Evolutionary conservation across 2,888 invertebrate species (phyloP).

Genomic region (Sphinx pinastri): DNA sequence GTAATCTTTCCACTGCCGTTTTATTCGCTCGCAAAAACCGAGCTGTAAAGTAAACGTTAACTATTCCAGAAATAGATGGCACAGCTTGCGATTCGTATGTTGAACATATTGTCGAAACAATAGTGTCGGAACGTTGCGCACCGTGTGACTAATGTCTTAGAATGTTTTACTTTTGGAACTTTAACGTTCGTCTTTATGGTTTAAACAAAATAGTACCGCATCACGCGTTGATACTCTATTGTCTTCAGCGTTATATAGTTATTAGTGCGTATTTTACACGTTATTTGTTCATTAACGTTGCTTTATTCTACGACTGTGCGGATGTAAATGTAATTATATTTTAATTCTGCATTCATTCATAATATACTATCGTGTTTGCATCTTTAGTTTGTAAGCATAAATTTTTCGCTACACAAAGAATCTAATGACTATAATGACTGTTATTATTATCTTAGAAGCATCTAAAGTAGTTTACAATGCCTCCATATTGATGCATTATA

Average conservation of each 20-base stretch:
- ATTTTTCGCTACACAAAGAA: neutral
- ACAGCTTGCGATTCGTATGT: constrained; percentile 68
- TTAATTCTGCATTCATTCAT: neutral
- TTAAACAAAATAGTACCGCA: constrained; percentile 51
- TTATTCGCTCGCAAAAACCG: constrained; percentile 67
- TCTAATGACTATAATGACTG: neutral
- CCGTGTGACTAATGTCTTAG: constrained; percentile 68
- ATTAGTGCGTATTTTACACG: constrained; percentile 41
- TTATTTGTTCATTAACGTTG: constrained; percentile 30
- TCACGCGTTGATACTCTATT: constrained; percentile 51
- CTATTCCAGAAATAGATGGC: constrained; percentile 70
- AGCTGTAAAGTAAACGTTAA: constrained; percentile 65
- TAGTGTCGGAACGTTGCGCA: constrained; percentile 57
- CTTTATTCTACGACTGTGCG: constrained; percentile 8
- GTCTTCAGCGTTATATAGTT: constrained; percentile 40
- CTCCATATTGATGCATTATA: constrained; percentile 14
- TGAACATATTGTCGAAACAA: constrained; percentile 72
- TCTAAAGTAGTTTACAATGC: constrained; percentile 26
- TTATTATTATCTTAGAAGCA: constrained; percentile 20
- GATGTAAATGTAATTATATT: neutral
- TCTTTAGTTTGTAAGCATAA: neutral
- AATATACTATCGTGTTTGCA: neutral
- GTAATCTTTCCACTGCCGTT: constrained; percentile 53
- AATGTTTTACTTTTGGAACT: constrained; percentile 64
- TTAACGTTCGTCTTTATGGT: constrained; percentile 55